These are phyloP conservation scores for Probaryconus sp. DNA, from an alignment of 1,140 invertebrate genomes.

Conservation along the genomic window DNA sequence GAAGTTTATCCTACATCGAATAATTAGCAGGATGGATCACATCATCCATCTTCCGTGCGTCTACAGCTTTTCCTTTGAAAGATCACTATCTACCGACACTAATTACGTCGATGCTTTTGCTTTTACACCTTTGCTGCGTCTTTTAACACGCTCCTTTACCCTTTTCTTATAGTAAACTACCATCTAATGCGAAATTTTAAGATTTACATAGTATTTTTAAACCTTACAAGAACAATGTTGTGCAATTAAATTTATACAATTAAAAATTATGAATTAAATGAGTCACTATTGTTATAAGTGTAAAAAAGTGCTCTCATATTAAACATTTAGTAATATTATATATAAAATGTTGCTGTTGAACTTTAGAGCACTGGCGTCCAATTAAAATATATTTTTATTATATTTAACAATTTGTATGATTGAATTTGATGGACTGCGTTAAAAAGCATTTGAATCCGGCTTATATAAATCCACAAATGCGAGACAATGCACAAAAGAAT, in stretches of 20 bases:
- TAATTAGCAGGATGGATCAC: slow-evolving; percentile 55
- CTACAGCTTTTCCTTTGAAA: slow-evolving; percentile 57
- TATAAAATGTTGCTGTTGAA: too few species aligned
- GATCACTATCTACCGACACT: slow-evolving; percentile 61
- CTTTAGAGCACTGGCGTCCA: slow-evolving; percentile 10
- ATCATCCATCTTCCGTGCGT: slow-evolving; percentile 57
- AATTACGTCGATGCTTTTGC: slow-evolving; percentile 62
- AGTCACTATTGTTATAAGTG: too few species aligned
- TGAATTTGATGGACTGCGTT: slow-evolving; percentile 6
- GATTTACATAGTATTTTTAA: slow-evolving; percentile 5
- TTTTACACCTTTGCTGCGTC: slow-evolving; percentile 58
- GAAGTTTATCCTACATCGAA: slow-evolving; percentile 57
- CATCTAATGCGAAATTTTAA: slow-evolving; percentile 30
- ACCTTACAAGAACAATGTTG: slow-evolving; percentile 25
- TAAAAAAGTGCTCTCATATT: too few species aligned
- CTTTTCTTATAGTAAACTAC: slow-evolving; percentile 43
- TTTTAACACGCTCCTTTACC: slow-evolving; percentile 50
- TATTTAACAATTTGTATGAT: slow-evolving; percentile 34
- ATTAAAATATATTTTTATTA: slow-evolving; percentile 14
- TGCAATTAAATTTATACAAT: slow-evolving; percentile 36
- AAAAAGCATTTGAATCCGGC: slow-evolving; percentile 10
- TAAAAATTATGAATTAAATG: too few species aligned
- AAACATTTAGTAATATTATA: too few species aligned
- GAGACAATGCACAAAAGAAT: slow-evolving; percentile 1
- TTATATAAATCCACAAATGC: slow-evolving; percentile 13